phyloP scores from a whole-genome alignment of 2,888 invertebrate genomes.

The Caenorhabditis japonica region DNA sequence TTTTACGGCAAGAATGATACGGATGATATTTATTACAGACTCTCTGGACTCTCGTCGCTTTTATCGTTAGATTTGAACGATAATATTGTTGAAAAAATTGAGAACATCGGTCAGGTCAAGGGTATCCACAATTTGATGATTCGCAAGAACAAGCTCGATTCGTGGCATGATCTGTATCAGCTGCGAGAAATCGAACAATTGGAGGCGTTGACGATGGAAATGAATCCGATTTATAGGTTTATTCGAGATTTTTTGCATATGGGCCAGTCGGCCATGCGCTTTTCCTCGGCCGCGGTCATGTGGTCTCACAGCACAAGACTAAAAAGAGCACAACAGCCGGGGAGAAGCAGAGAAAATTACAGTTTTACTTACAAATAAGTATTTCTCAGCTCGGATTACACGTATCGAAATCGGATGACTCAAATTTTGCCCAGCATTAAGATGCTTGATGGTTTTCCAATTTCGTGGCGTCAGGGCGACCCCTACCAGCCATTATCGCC shows the following conservation, averaged over 20 bases:
- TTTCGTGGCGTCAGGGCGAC: slow-evolving; percentile 52
- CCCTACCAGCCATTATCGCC: slow-evolving; percentile 50
- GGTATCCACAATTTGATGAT: slow-evolving; percentile 63
- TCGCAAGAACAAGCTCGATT: slow-evolving; percentile 63
- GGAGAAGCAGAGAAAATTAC: too few species aligned
- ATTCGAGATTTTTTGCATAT: too few species aligned
- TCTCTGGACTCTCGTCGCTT: slow-evolving; percentile 11
- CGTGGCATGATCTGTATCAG: slow-evolving; percentile 51
- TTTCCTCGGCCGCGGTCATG: too few species aligned
- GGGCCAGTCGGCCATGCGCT: too few species aligned
- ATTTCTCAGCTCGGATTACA: slow-evolving; percentile 45
- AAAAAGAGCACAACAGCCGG: not conserved
- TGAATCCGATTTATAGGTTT: slow-evolving; percentile 58
- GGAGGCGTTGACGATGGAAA: slow-evolving; percentile 45
- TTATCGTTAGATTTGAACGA: slow-evolving; percentile 46
- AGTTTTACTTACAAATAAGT: not conserved
- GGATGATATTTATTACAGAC: not conserved
- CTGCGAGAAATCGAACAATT: slow-evolving; percentile 28
- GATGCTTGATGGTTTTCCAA: slow-evolving; percentile 56
- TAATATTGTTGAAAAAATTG: slow-evolving; percentile 53
- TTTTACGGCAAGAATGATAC: too few species aligned
- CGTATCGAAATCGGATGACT: slow-evolving; percentile 51
- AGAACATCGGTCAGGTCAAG: slow-evolving; percentile 62
- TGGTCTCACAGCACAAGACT: too few species aligned
- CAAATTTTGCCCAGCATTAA: slow-evolving; percentile 50